These are phyloP conservation scores for Melinaea marsaeus DNA, from an alignment of 2,888 invertebrate species.

Conservation along the genomic window DNA sequence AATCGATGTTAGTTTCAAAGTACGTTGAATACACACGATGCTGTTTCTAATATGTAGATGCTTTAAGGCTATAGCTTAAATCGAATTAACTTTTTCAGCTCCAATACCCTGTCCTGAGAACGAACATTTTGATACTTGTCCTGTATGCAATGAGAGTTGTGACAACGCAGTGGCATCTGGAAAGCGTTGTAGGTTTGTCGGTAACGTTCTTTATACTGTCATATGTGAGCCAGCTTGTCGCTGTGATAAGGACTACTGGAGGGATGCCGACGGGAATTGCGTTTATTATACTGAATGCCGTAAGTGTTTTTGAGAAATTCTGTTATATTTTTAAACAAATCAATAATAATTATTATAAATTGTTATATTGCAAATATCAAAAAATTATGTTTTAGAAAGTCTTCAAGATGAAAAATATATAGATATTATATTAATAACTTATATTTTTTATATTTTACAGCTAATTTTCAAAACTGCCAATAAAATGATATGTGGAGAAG, in stretches of 20 bases:
- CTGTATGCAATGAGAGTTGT: conserved; percentile 26
- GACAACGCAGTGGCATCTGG: conserved; percentile 18
- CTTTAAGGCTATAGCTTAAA: too few species aligned
- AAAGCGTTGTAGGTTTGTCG: conserved; percentile 18
- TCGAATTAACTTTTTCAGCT: conserved; percentile 13
- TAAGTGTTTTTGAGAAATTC: not conserved
- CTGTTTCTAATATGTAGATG: too few species aligned
- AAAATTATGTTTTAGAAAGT: too few species aligned
- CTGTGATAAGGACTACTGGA: conserved; percentile 13
- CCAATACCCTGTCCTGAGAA: conserved; percentile 23
- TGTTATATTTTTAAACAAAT: not conserved
- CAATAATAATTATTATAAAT: too few species aligned
- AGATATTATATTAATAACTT: too few species aligned
- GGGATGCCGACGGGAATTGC: conserved; percentile 3
- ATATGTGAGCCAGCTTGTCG: conserved; percentile 14
- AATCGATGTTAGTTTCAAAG: too few species aligned
- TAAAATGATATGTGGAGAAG: too few species aligned
- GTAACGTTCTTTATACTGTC: not conserved
- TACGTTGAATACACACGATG: too few species aligned
- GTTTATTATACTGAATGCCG: conserved; percentile 1
- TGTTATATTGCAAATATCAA: too few species aligned
- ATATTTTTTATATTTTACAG: too few species aligned
- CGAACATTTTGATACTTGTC: conserved; percentile 23
- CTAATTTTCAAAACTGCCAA: too few species aligned
- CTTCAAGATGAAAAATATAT: too few species aligned